Conservation (phyloP, 2,113 vertebrate genomes). For the Ascaphus truei region DNA sequence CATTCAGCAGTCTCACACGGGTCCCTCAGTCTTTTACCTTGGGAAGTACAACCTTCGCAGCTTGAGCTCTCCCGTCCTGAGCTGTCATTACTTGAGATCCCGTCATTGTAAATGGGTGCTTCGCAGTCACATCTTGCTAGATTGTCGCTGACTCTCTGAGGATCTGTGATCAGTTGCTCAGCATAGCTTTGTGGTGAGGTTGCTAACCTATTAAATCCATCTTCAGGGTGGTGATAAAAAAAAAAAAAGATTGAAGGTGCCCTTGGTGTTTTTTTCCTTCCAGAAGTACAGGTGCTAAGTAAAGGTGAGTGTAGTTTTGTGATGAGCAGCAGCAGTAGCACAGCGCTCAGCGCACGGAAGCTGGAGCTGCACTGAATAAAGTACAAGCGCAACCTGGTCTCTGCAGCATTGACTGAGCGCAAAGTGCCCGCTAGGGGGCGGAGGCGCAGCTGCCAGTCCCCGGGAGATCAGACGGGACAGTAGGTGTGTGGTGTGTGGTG, state of each 20-base stretch:
- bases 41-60: not conserved
- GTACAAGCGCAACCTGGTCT: not conserved
- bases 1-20: not conserved
- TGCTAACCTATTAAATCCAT: not conserved
- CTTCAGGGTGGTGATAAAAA: not conserved
- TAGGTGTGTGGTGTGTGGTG: not conserved
- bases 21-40: constrained; percentile 3
- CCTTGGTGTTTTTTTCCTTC: not conserved
- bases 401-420: not conserved
- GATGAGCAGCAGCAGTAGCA: not conserved
- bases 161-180: not conserved
- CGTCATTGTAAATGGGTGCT: not conserved
- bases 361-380: constrained; percentile 7
- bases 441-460: not conserved
- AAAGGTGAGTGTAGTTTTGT: not conserved
- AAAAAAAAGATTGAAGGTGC: not conserved
- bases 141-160: not conserved
- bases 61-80: not conserved
- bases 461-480: too few species aligned
- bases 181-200: not conserved
- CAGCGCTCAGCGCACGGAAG: not conserved
- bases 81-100: not conserved
- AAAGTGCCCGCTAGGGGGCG: constrained; percentile 14
- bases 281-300: not conserved
- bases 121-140: not conserved